Evolutionary conservation across 2,888 invertebrate species (phyloP).

Genomic region (Clivina fossor): DNA sequence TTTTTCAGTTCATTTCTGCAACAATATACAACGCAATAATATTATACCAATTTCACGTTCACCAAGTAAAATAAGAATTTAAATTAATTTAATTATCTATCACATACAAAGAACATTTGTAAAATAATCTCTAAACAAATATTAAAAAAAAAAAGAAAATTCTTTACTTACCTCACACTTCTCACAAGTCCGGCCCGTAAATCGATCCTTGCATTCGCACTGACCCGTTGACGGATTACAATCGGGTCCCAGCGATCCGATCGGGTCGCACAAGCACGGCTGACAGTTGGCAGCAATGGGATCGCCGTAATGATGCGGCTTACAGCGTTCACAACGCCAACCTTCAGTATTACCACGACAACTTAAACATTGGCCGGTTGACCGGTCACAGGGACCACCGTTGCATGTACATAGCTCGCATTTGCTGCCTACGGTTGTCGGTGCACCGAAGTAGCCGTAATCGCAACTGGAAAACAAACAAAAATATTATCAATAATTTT

Average conservation of each 20-base stretch:
- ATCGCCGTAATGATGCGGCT: constrained; percentile 66
- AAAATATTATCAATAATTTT: too few species aligned
- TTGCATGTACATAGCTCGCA: constrained; percentile 85
- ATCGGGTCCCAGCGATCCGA: constrained; percentile 69
- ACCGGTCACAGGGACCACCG: constrained; percentile 81
- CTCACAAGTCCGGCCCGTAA: constrained; percentile 72
- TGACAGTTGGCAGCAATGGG: constrained; percentile 65
- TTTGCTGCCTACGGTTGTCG: constrained; percentile 66
- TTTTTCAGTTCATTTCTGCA: constrained; percentile 16
- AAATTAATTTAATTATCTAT: too few species aligned
- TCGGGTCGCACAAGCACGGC: constrained; percentile 74
- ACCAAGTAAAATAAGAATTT: constrained; percentile 9
- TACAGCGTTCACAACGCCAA: constrained; percentile 70
- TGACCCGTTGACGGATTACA: constrained; percentile 75
- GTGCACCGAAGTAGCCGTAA: constrained; percentile 83
- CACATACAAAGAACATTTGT: too few species aligned
- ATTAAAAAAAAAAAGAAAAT: too few species aligned
- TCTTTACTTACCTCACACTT: constrained; percentile 58
- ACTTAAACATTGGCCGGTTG: constrained; percentile 82
- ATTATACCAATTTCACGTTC: constrained; percentile 7
- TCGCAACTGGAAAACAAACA: constrained; percentile 64
- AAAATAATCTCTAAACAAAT: too few species aligned
- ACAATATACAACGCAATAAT: constrained; percentile 15
- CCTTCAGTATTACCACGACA: constrained; percentile 78
- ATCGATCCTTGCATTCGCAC: constrained; percentile 73